A percentile compares a stretch with the other conserved stretches of the same genome.
Evolutionary conservation across 2,113 vertebrate species (phyloP).

Genomic region (Carettochelys insculpta): DNA sequence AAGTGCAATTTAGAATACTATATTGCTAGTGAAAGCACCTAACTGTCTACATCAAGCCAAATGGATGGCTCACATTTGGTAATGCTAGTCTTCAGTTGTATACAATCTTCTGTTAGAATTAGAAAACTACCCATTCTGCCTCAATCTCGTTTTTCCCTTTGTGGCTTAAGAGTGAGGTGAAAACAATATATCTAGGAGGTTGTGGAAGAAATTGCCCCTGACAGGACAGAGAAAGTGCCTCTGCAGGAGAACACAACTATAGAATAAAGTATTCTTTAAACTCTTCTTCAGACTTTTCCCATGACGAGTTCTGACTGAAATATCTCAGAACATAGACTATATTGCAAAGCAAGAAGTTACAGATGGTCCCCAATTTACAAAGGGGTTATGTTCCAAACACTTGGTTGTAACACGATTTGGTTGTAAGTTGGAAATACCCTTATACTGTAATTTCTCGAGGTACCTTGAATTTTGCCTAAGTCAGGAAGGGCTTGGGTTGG

Average conservation of each 20-base stretch:
- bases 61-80: neutral
- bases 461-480: no score
- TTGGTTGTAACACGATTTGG: no score
- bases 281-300: neutral
- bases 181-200: slow-evolving; percentile 77
- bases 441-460: no score
- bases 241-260: slow-evolving; percentile 72
- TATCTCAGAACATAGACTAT: neutral
- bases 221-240: slow-evolving; percentile 72
- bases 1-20: neutral
- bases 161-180: slow-evolving; percentile 75
- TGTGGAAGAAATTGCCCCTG: slow-evolving; percentile 46
- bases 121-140: neutral
- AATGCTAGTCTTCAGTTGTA: neutral
- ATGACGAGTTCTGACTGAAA: neutral
- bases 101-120: no score
- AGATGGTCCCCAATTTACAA: no score
- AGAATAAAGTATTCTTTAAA: slow-evolving; percentile 66
- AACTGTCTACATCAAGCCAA: neutral
- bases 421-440: no score
- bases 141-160: slow-evolving; percentile 28
- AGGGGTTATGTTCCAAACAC: no score
- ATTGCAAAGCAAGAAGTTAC: neutral
- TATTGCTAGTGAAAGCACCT: neutral
- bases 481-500: no score